A percentile compares a stretch with the other conserved stretches of the same genome.
Evolutionary conservation across 2,797 vertebrate genomes (phyloP).

Genomic region (Eremophila alpestris): DNA sequence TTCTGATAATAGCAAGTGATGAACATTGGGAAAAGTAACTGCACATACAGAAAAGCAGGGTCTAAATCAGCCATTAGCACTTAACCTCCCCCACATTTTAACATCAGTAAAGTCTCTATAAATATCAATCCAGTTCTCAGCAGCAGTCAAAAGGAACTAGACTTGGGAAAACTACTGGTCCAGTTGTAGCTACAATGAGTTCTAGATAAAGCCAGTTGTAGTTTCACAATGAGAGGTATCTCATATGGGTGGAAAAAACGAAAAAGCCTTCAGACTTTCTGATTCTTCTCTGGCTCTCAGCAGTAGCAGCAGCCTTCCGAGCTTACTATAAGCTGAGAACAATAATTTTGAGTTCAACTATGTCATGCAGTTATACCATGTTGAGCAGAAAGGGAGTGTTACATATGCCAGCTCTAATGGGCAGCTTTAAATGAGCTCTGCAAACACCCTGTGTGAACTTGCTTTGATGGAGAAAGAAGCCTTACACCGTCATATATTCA

Average conservation of each 20-base stretch:
- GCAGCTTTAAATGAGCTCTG: background rate
- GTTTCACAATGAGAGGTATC: background rate
- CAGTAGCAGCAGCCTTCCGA: background rate
- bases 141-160: background rate
- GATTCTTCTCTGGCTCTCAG: background rate
- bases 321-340: background rate
- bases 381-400: background rate
- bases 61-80: background rate
- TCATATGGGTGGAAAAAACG: background rate
- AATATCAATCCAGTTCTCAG: background rate
- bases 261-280: background rate
- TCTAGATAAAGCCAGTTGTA: background rate
- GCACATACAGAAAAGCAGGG: background rate
- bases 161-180: background rate
- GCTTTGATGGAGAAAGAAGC: background rate
- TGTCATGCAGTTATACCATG: background rate
- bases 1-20: background rate
- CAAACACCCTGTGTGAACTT: background rate
- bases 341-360: background rate
- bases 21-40: background rate
- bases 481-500: background rate
- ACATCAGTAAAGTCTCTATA: background rate
- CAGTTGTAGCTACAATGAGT: background rate
- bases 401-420: background rate
- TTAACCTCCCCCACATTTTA: background rate